Evolutionary conservation across 2,113 vertebrate genomes (phyloP).

Genomic region (Mormoops blainvillei): DNA sequence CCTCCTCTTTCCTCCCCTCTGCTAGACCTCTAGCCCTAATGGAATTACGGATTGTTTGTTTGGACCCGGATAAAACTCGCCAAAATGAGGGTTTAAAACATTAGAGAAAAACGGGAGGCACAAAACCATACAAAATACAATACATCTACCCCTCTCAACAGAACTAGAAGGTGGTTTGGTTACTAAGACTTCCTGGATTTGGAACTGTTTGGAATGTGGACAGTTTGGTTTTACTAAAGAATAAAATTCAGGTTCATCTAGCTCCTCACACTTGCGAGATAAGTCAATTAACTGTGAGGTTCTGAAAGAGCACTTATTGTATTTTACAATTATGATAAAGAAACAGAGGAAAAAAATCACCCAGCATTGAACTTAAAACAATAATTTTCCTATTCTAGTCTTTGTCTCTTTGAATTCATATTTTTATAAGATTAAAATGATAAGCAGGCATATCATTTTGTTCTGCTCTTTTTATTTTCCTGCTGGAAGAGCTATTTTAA

Average conservation of each 20-base stretch:
- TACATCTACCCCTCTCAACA: neutral
- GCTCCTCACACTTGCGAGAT: neutral
- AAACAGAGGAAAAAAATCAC: neutral
- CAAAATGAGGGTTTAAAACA: neutral
- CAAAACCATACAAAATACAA: neutral
- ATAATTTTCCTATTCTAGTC: slow-evolving; percentile 16
- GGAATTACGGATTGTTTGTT: neutral
- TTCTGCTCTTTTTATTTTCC: slow-evolving; percentile 38
- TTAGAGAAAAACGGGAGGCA: neutral
- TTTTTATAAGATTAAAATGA: slow-evolving; percentile 44
- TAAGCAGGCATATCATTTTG: slow-evolving; percentile 46
- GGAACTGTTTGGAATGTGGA: neutral
- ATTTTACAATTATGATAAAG: slow-evolving; percentile 37
- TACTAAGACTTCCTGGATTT: neutral
- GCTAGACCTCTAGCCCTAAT: neutral
- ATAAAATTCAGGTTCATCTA: slow-evolving; percentile 18
- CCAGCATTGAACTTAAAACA: slow-evolving; percentile 35
- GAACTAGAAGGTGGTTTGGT: neutral
- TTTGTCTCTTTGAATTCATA: slow-evolving; percentile 13
- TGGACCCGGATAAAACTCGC: neutral
- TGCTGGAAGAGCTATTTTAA: slow-evolving; percentile 47
- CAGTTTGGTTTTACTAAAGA: neutral
- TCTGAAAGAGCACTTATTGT: slow-evolving; percentile 22
- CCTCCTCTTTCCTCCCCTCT: neutral
- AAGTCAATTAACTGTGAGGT: slow-evolving; percentile 34